A percentile compares a stretch with the other conserved stretches of the same genome.
phyloP scores from a whole-genome alignment of 2,888 invertebrate genomes.

The Hydroisotoma schaefferi region DNA sequence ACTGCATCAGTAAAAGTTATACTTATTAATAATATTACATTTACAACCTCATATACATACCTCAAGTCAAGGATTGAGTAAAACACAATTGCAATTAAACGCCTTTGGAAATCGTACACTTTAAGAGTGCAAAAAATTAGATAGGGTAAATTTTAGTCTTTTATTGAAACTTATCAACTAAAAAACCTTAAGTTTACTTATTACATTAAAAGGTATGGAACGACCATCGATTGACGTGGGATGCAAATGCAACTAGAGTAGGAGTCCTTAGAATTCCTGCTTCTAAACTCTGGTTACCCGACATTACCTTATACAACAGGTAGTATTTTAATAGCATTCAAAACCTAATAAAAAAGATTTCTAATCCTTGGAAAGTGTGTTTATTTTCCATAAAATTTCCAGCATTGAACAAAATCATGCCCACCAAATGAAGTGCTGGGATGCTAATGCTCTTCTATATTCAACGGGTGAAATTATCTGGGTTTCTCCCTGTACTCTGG shows the following conservation, averaged over 20 bases:
- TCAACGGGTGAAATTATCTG: conserved; percentile 27
- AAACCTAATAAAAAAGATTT: not conserved
- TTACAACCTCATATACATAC: too few species aligned
- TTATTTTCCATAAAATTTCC: not conserved
- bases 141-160: too few species aligned
- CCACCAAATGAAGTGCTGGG: conserved; percentile 22
- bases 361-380: not conserved
- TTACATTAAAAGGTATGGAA: conserved; percentile 21
- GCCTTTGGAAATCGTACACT: too few species aligned
- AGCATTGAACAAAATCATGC: not conserved
- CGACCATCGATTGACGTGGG: conserved; percentile 36
- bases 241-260: conserved; percentile 21
- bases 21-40: too few species aligned
- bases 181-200: too few species aligned
- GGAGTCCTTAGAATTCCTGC: conserved; percentile 26
- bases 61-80: too few species aligned
- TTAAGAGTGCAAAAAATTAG: too few species aligned
- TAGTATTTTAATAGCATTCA: not conserved
- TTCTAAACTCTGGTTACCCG: conserved; percentile 1
- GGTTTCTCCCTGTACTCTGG: conserved; percentile 37
- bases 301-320: not conserved
- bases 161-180: too few species aligned
- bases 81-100: not conserved
- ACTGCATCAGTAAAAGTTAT: too few species aligned
- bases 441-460: conserved; percentile 26